phyloP scores from a whole-genome alignment of 2,797 vertebrate genomes.

The Propithecus perrieri region DNA sequence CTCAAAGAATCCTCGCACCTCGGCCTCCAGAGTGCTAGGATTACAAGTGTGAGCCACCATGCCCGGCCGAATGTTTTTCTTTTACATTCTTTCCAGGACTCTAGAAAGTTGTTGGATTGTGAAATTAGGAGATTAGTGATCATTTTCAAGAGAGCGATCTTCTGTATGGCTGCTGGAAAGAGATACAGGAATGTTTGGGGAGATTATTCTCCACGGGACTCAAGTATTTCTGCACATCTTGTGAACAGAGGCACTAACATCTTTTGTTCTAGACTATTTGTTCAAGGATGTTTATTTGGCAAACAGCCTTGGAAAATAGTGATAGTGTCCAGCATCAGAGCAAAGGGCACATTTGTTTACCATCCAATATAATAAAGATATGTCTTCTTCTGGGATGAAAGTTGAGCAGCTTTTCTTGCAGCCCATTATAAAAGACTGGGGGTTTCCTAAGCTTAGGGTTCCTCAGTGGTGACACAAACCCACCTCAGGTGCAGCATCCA shows the following conservation, averaged over 20 bases:
- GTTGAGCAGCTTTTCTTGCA: background rate
- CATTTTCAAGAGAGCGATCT: background rate
- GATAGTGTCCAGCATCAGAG: background rate
- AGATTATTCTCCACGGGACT: background rate
- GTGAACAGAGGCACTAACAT: background rate
- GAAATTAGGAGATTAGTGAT: conserved; percentile 1
- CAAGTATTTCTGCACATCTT: background rate
- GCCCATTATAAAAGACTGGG: background rate
- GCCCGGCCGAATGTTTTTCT: background rate
- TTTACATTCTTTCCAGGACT: background rate
- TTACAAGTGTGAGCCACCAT: too few species aligned
- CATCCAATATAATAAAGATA: background rate
- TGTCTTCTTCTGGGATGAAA: background rate
- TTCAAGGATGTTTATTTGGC: conserved; percentile 21
- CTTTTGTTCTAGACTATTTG: conserved; percentile 20
- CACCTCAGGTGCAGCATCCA: background rate
- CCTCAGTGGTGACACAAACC: background rate
- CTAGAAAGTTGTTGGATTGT: background rate
- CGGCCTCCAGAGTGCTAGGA: too few species aligned
- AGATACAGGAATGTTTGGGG: background rate
- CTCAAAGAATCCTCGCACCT: too few species aligned
- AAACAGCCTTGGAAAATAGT: conserved; percentile 4
- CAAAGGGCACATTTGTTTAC: background rate
- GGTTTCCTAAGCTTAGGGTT: background rate
- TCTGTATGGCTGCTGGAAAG: conserved; percentile 2